Base-by-base conservation (phyloP, 2,888 invertebrate genomes). In the Drosophila picticornis region DNA sequence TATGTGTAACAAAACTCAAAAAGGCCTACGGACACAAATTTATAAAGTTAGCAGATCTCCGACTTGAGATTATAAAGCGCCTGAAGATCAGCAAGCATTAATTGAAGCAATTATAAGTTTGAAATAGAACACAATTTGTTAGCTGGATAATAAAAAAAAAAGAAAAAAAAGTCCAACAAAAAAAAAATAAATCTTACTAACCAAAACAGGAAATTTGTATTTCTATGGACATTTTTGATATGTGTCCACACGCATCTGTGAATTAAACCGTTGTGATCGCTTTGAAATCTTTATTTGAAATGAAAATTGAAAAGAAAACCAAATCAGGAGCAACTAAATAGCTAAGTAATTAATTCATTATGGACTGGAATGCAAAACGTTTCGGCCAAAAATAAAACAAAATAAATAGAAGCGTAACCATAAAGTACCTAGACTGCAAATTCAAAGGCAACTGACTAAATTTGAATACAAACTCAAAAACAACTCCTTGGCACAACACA, bases 181-280 rank as follows among this genome's bases (percentile, higher is more conserved):
- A 25, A 52, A 25, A 57, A 36, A 7, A 62, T 34, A 22, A 57
- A 46, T 48, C 40, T 46, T 36, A 43, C 27, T 52, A 27, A 25
- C 22, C 36, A 58, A 66, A 62, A 36, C 27, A 58, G 38, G 34
- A 65, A 59, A 74, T 38, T 43, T 67, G 67, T 88, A 90, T 82
- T 83, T 81, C 77, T 73, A 84, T 75, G 84, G 79, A 56, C 83
- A 87, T 79, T 81, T 88, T 64, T 69, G 67, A 88, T 25, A 79
- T 71, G 72, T 81, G 85, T 72, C 89, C 89, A 84, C 68, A 87
- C 86, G 80, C 72, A 79, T 91, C 90, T 90, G 91, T 91, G 91
- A 90, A 89, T 68, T 80, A 87, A 91, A 87, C 89, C 80, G 90
- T 91, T 90, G 90, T 90, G 91, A 90, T 91, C 87, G 88, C 89